Evolutionary conservation across 1,140 invertebrate species (phyloP).

Genomic region (Drosophila carrolli): DNA sequence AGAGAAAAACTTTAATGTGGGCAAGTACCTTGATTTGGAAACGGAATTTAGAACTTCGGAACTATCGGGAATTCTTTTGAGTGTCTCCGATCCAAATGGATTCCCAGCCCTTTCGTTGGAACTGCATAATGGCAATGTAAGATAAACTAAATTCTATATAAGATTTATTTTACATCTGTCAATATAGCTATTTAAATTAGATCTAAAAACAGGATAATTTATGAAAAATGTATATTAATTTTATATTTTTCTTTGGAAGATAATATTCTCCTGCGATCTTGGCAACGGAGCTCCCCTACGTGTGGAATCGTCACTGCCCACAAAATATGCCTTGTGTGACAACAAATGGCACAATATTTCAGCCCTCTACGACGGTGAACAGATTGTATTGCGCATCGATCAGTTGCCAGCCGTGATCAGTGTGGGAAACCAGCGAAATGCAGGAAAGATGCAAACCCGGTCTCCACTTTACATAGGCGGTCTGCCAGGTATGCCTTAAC

Average conservation of each 20-base stretch:
- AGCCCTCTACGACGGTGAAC: constrained; percentile 89
- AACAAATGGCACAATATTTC: constrained; percentile 94
- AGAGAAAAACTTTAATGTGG: constrained; percentile 90
- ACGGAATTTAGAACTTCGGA: constrained; percentile 94
- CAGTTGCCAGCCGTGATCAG: constrained; percentile 86
- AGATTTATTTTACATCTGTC: too few relatives aligned
- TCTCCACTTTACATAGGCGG: constrained; percentile 93
- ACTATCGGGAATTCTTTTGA: constrained; percentile 91
- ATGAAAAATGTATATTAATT: too few relatives aligned
- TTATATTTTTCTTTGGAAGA: constrained; percentile 71
- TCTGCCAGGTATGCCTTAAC: constrained; percentile 88
- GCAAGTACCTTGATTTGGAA: constrained; percentile 89
- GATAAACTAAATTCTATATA: constrained; percentile 19
- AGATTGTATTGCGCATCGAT: constrained; percentile 91
- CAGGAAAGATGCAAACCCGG: constrained; percentile 83
- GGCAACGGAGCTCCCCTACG: constrained; percentile 87
- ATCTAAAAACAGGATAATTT: too few relatives aligned
- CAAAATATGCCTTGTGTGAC: constrained; percentile 91
- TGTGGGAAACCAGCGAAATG: constrained; percentile 53
- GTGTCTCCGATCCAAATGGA: constrained; percentile 88
- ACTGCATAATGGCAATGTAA: constrained; percentile 90
- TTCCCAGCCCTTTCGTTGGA: constrained; percentile 91
- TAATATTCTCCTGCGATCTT: constrained; percentile 90
- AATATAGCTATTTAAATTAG: too few relatives aligned
- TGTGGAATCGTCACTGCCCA: constrained; percentile 87